Percentiles rank a stretch among this genome's conserved stretches.
These are phyloP conservation scores for Danio aesculapii DNA, from an alignment of 2,797 vertebrate genomes.

Conservation along the genomic window DNA sequence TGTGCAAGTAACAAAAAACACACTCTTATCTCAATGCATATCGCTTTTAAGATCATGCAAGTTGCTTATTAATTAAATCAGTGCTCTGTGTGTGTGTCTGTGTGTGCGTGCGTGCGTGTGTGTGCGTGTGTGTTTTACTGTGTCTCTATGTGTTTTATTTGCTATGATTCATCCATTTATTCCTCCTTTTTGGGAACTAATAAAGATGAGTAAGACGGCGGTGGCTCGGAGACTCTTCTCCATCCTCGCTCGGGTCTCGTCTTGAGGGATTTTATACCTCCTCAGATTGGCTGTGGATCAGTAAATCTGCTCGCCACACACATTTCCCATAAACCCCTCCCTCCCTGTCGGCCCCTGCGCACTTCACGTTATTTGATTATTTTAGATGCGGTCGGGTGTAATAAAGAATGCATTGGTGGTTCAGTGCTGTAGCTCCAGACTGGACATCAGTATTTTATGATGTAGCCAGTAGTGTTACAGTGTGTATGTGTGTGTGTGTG, in stretches of 20 bases:
- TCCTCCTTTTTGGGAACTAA: constrained; percentile 22
- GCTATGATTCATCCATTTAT: constrained; percentile 27
- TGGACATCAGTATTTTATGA: constrained; percentile 15
- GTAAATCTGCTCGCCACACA: constrained; percentile 35
- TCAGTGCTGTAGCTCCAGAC: neutral
- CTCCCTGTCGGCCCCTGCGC: neutral
- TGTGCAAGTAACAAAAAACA: too few relatives aligned
- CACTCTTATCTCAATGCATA: too few relatives aligned
- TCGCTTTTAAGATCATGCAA: neutral
- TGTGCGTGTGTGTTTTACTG: neutral
- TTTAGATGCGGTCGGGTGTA: constrained; percentile 26
- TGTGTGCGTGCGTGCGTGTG: too few relatives aligned
- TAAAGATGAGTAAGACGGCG: constrained; percentile 34
- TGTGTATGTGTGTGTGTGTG: neutral
- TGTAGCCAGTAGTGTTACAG: neutral
- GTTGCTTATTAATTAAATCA: neutral
- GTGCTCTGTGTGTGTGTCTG: neutral
- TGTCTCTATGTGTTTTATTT: neutral
- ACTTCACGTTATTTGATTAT: constrained; percentile 35
- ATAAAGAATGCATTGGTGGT: constrained; percentile 11
- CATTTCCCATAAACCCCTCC: constrained; percentile 32
- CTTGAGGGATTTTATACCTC: constrained; percentile 33
- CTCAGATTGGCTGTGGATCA: constrained; percentile 33
- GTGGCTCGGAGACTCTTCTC: constrained; percentile 9
- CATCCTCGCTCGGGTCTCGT: constrained; percentile 2